phyloP scores from a whole-genome alignment of 2,888 invertebrate genomes.

The Coleophora flavipennella region DNA sequence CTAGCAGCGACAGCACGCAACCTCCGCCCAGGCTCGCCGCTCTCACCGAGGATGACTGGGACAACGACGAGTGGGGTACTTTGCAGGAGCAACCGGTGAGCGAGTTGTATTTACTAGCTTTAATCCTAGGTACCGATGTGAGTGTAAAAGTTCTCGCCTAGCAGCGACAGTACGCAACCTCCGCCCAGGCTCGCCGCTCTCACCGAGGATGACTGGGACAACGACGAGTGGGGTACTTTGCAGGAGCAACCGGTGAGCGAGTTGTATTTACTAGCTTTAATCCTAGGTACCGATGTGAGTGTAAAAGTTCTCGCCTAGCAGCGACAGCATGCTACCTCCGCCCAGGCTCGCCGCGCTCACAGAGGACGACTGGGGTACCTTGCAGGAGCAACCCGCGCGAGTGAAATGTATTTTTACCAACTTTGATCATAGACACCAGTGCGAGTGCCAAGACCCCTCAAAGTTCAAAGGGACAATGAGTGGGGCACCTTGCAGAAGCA shows the following conservation, averaged over 20 bases:
- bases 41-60: constrained; percentile 82
- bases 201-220: constrained; percentile 83
- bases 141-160: constrained; percentile 53
- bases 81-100: constrained; percentile 85
- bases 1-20: constrained; percentile 62
- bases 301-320: constrained; percentile 56
- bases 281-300: constrained; percentile 43
- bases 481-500: constrained; percentile 90
- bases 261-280: no score
- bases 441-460: no score
- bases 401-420: no score
- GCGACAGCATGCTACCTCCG: constrained; percentile 64
- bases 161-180: constrained; percentile 64
- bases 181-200: constrained; percentile 71
- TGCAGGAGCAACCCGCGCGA: constrained; percentile 89
- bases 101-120: no score
- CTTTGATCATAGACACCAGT: constrained; percentile 47
- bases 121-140: constrained; percentile 38
- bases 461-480: no score
- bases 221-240: constrained; percentile 89
- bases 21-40: constrained; percentile 69
- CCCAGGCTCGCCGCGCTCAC: constrained; percentile 72
- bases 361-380: constrained; percentile 84
- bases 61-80: constrained; percentile 90
- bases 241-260: constrained; percentile 82